Evolutionary conservation across 2,113 vertebrate genomes (phyloP), one percentile per base, ranked within the genome.

Genomic region (Hypocryptadius cinnamomeus): DNA sequence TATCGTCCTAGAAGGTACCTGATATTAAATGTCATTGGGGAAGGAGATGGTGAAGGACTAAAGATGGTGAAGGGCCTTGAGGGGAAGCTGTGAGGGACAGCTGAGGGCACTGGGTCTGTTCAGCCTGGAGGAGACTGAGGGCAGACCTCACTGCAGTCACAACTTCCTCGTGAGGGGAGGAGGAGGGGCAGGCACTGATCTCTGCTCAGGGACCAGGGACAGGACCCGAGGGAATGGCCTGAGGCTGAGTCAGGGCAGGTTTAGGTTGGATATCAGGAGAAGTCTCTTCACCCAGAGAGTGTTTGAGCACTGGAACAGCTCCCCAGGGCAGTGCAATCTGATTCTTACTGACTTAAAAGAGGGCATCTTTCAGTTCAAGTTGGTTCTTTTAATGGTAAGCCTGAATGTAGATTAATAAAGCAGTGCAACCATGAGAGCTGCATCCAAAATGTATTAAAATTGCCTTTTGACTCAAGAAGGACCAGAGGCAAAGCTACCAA

Each of bases 121-220:
- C 74, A 87, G 56, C 28, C 64, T 40, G n/a, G 48, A 79, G 64
- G 24, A 61, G 47, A 9, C 47, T 69, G 84, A 69, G n/a, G 54
- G 23, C 33, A 86, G 28, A 23, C 3, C 80, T 72, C 57, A 71
- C 13, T 45, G 56, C 68, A 53, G 39, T 4, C 23, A 27, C 45
- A 77, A 0, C 21, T 51, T 10, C 83, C 45, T 22, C 2, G 0
- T 3, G 39, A 53, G 54, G 22, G 37, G 39, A 37, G 23, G 2
- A 22, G 39, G 22, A 15, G 83, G 0, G 2, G 37, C 63, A 39
- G 37, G 18, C 19, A 13, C 39, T 31, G 53, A 37, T 23, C 45
- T 60, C 39, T 60, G 33, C 61, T 37, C 71, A 40, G 59, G 13
- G 59, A 61, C 22, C 28, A 37, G 22, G 5, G 63, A 59, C 83